Base-by-base conservation (phyloP, 2,797 vertebrate genomes). In the Argyrosomus regius region DNA sequence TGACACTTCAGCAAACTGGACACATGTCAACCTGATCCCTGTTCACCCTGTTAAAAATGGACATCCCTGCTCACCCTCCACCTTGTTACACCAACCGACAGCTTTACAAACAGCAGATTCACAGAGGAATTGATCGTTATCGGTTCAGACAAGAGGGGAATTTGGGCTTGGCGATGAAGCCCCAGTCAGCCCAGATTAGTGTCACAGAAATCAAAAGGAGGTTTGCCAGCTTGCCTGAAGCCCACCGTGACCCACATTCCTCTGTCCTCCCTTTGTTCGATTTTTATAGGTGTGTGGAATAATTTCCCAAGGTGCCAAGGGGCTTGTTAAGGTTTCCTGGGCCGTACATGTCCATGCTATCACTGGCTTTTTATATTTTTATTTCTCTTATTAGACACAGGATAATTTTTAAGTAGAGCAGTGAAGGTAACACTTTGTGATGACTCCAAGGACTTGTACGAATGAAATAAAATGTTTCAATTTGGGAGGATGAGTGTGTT, bases 241-340 rank as follows among this genome's bases (percentile, higher is more conserved):
- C 83, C 71, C 73, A 64, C 43, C 9, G 6, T 86, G 92, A 91
- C 90, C 92, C 88, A 91, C 59, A 88, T 92, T 82, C 46, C 66
- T 81, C 56, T n/a, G 45, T 73, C 82, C 48, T 80, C 20, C 57
- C 61, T 85, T 81, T 77, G 71, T 87, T 48, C 78, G 59, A 63
- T 68, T 83, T 80, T 71, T 53, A 56, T 61, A 83, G 72, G 66
- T 83, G 62, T 66, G 68, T 61, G 80, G 39, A 82, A 54, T 73
- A 4, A 52, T 64, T 74, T 80, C 7, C 60, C 2, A 75, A 76
- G 54, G 80, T 80, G 48, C 62, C 68, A 28, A 20, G 43, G 70
- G 62, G 43, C 66, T 60, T 62, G 26, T 72, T 76, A 13, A 58
- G 31, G 52, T 78, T 65, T 56, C 56, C 35, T 46, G 39, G 54